Conservation (phyloP, 2,113 vertebrate genomes). For the Scomber japonicus region DNA sequence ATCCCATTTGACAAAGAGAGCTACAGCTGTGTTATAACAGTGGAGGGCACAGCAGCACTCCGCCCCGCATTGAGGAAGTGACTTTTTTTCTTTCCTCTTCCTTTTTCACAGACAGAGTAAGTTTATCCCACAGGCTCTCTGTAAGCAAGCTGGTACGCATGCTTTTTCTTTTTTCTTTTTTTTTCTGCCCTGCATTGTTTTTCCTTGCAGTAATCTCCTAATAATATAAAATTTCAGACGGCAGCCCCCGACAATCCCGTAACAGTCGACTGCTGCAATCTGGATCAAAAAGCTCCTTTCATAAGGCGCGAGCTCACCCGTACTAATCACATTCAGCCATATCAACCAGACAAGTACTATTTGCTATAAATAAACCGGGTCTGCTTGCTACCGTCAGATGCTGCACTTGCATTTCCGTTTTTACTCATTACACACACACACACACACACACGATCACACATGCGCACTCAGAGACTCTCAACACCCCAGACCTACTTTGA, state of each 20-base stretch:
- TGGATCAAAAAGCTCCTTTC: slow-evolving; percentile 70
- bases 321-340: slow-evolving; percentile 74
- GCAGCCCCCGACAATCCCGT: slow-evolving; percentile 48
- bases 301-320: slow-evolving; percentile 50
- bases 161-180: neutral
- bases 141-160: slow-evolving; percentile 25
- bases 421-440: slow-evolving; percentile 8
- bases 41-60: neutral
- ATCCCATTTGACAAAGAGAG: slow-evolving; percentile 23
- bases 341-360: slow-evolving; percentile 59
- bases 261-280: slow-evolving; percentile 57
- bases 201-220: slow-evolving; percentile 50
- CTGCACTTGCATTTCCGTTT: slow-evolving; percentile 45
- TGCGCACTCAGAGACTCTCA: neutral
- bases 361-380: slow-evolving; percentile 76
- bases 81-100: slow-evolving; percentile 64
- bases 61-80: slow-evolving; percentile 59
- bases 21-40: slow-evolving; percentile 2
- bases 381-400: slow-evolving; percentile 49
- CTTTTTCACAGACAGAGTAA: slow-evolving; percentile 38
- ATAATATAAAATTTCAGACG: slow-evolving; percentile 47
- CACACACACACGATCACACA: neutral
- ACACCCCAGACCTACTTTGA: neutral
- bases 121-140: slow-evolving; percentile 28
- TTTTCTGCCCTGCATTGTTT: slow-evolving; percentile 36